Conservation (phyloP, 1,140 invertebrate species). For the Steinernema khuongi region DNA sequence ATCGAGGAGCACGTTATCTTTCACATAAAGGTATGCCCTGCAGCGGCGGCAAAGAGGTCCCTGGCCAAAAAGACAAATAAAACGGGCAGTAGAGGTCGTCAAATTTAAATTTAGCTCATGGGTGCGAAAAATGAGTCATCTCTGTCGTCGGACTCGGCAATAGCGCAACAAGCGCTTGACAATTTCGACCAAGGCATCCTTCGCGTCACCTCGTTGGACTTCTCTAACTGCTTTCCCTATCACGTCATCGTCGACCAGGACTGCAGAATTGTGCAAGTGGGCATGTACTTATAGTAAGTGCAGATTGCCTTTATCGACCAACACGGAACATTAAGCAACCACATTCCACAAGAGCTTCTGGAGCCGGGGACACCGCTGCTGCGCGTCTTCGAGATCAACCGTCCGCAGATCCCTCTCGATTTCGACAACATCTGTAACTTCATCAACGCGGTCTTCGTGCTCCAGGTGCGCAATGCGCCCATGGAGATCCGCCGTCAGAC, state of each 20-base stretch:
- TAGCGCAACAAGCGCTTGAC: slow-evolving; percentile 29
- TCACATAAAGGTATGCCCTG: slow-evolving; percentile 39
- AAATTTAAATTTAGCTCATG: slow-evolving; percentile 12
- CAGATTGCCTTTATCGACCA: neutral
- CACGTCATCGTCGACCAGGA: slow-evolving; percentile 60
- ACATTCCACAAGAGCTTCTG: slow-evolving; percentile 47
- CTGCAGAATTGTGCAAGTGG: slow-evolving; percentile 52
- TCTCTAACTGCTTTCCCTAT: slow-evolving; percentile 58
- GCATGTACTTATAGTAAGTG: slow-evolving; percentile 46
- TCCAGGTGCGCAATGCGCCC: slow-evolving; percentile 50
- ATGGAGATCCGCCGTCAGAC: slow-evolving; percentile 35
- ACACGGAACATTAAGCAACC: slow-evolving; percentile 30
- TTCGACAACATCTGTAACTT: slow-evolving; percentile 57
- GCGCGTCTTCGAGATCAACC: slow-evolving; percentile 53
- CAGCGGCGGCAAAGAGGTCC: no score
- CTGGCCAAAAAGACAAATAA: no score
- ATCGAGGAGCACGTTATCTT: slow-evolving; percentile 44
- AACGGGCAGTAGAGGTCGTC: slow-evolving; percentile 28
- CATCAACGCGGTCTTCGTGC: slow-evolving; percentile 56
- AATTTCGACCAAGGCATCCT: slow-evolving; percentile 28
- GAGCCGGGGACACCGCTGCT: slow-evolving; percentile 48
- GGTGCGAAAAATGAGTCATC: slow-evolving; percentile 1
- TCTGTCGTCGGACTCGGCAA: slow-evolving; percentile 24
- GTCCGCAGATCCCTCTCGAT: slow-evolving; percentile 54
- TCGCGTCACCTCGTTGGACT: slow-evolving; percentile 26